Evolutionary conservation across 2,797 vertebrate species (phyloP).

Genomic region (Oreochromis mossambicus): DNA sequence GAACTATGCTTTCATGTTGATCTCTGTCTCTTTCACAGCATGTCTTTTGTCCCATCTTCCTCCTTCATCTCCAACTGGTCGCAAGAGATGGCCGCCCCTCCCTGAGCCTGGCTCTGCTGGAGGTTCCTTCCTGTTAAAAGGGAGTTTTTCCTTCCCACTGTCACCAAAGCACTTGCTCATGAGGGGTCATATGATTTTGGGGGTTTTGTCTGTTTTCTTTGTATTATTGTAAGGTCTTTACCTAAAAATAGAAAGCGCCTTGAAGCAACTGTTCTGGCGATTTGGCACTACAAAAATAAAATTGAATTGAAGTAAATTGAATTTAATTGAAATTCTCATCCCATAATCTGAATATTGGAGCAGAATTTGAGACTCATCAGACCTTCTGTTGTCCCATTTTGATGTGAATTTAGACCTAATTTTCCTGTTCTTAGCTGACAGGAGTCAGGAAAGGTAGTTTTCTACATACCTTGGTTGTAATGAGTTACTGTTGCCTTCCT

Average conservation of each 20-base stretch:
- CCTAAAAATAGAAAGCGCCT: background rate
- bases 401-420: background rate
- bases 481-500: background rate
- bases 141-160: background rate
- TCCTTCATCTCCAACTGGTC: background rate
- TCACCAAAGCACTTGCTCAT: background rate
- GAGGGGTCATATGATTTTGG: background rate
- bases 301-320: background rate
- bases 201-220: background rate
- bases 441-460: background rate
- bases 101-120: background rate
- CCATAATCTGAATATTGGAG: background rate
- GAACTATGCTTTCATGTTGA: background rate
- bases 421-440: background rate
- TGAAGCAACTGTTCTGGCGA: background rate
- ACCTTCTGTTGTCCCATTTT: background rate
- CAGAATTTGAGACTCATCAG: background rate
- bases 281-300: background rate
- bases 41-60: background rate
- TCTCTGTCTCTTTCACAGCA: background rate
- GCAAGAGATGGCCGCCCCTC: background rate
- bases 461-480: background rate
- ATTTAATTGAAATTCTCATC: background rate
- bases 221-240: background rate
- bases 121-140: background rate